Evolutionary conservation across 2,797 vertebrate genomes (phyloP), one percentile per base, ranked within the genome.

Genomic region (Sebastes taczanowskii): DNA sequence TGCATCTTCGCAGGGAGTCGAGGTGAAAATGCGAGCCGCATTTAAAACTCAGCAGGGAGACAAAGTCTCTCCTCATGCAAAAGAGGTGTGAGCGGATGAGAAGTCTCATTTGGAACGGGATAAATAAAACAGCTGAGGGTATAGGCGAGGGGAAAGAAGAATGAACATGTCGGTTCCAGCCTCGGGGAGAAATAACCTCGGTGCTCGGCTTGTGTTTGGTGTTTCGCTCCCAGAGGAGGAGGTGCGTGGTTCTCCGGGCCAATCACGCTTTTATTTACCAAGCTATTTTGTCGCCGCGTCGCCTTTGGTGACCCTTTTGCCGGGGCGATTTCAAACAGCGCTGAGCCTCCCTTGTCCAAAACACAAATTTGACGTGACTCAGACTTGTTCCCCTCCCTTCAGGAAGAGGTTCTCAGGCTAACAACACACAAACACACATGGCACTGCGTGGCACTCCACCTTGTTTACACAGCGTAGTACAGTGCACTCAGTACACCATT

Each of bases 201-300:
- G 64, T 71, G 62, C 74, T 84, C 14, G 2, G 74, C 71, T 74
- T 69, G 78, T 81, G 80, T 90, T 89, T 78, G 74, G 71, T 58
- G 52, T 88, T 91, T 87, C 55, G 23, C 70, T 91, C 84, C 82
- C 78, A 71, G 81, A 88, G 88, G 87, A 92, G 75, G 76, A 83
- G 71, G 72, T 20, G 38, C 72, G 18, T 64, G 68, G 75, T 80
- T 88, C 89, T 82, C 81, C 66, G 1, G 66, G 78, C 86, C 74
- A 81, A 46, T 88, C 78, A 5, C 2, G 29, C 72, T 61, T 77
- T 73, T 88, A 82, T 90, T 90, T 83, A 89, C 84, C 64, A 66
- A 82, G 74, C 74, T 67, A 70, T 86, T 91, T 85, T 83, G 88
- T 87, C 22, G 11, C 71, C 0, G 6, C 2, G 22, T 83, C 77